These are phyloP conservation scores for Trichoplax adhaerens DNA, from an alignment of 37 sponge, comb jelly and placozoan genomes.

Conservation along the genomic window DNA sequence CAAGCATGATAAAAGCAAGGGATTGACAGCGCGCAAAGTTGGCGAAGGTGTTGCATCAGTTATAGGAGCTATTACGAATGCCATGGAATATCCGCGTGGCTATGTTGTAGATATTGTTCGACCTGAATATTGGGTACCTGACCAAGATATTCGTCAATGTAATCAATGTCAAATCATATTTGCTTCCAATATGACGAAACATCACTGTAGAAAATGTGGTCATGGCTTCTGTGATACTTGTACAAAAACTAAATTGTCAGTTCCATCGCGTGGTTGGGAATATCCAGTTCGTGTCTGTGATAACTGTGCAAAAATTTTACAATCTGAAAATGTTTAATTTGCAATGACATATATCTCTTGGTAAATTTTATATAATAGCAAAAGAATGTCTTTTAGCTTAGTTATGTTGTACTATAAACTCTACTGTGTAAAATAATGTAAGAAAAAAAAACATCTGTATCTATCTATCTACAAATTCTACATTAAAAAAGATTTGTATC, in stretches of 20 bases:
- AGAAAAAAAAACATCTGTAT: no score
- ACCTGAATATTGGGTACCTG: constrained; percentile 82
- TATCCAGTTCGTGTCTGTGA: constrained; percentile 80
- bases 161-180: constrained; percentile 43
- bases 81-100: constrained; percentile 37
- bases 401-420: no score
- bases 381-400: no score
- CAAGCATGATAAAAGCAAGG: no score
- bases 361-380: no score
- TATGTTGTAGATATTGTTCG: constrained; percentile 55
- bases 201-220: constrained; percentile 93
- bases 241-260: constrained; percentile 45
- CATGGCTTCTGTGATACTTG: constrained; percentile 75
- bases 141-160: constrained; percentile 33
- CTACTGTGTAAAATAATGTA: no score
- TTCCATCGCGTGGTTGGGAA: constrained; percentile 90
- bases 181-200: constrained; percentile 41
- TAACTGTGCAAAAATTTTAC: constrained; percentile 18
- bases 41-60: constrained; percentile 50
- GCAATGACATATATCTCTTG: no score
- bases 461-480: no score
- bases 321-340: no score
- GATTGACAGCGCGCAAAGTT: constrained; percentile 50
- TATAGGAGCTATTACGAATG: constrained; percentile 28
- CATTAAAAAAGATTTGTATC: no score